Evolutionary conservation across 35 echinoderm and acorn worm genomes (phyloP).

Genomic region (Apostichopus japonicus): DNA sequence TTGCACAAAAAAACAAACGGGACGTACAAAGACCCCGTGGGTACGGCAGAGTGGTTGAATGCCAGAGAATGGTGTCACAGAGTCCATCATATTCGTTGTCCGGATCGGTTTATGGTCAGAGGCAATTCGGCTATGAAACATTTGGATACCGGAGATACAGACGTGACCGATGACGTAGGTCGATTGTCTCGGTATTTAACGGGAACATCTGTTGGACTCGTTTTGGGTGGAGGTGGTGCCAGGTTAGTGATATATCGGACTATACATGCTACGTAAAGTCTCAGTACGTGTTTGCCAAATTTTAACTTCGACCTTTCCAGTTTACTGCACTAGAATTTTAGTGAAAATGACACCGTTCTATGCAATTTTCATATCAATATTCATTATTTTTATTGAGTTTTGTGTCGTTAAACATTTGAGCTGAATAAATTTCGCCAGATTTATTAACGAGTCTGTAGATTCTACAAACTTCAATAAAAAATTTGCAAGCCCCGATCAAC

Average conservation of each 20-base stretch:
- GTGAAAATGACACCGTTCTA: too few relatives aligned
- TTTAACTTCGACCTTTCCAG: too few relatives aligned
- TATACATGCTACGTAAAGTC: too few relatives aligned
- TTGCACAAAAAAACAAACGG: slow-evolving; percentile 74
- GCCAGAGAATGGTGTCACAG: slow-evolving; percentile 85
- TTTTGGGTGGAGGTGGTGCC: slow-evolving; percentile 86
- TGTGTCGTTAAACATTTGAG: too few relatives aligned
- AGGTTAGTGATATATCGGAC: slow-evolving; percentile 55
- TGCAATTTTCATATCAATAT: too few relatives aligned
- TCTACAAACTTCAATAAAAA: too few relatives aligned
- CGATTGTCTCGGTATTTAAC: slow-evolving; percentile 87
- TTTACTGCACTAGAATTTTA: too few relatives aligned
- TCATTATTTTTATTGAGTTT: too few relatives aligned
- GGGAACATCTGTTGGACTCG: slow-evolving; percentile 84
- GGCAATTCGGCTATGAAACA: background rate
- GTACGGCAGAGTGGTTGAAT: slow-evolving; percentile 94
- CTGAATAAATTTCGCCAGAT: too few relatives aligned
- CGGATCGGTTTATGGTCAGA: slow-evolving; percentile 65
- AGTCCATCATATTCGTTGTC: slow-evolving; percentile 93
- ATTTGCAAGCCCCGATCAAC: too few relatives aligned
- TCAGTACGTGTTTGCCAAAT: too few relatives aligned
- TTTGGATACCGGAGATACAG: slow-evolving; percentile 49
- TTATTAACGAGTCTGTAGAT: too few relatives aligned
- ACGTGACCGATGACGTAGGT: slow-evolving; percentile 68
- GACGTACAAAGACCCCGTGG: slow-evolving; percentile 65